phyloP scores from a whole-genome alignment of 2,888 invertebrate species.

The Hermaeophaga mercurialis region DNA sequence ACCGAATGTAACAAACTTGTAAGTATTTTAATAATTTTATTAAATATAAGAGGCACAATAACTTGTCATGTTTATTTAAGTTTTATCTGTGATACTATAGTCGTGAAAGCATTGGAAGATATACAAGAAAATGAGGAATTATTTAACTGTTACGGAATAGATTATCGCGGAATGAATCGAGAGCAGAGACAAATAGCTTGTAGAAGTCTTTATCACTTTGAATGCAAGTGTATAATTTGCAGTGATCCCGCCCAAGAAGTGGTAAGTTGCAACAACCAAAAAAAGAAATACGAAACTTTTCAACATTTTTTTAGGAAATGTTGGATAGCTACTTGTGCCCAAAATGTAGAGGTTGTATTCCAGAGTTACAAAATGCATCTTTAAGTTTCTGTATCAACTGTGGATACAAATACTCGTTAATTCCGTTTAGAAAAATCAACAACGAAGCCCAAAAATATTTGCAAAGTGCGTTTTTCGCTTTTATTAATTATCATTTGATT shows the following conservation, averaged over 20 bases:
- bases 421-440: slow-evolving; percentile 46
- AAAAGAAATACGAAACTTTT: not conserved
- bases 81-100: slow-evolving; percentile 72
- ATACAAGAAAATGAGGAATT: slow-evolving; percentile 73
- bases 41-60: too few species aligned
- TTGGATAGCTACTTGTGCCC: slow-evolving; percentile 55
- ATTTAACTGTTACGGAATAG: slow-evolving; percentile 84
- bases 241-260: slow-evolving; percentile 52
- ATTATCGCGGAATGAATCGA: slow-evolving; percentile 68
- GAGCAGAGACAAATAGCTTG: slow-evolving; percentile 68
- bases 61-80: too few species aligned
- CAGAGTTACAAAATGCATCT: slow-evolving; percentile 47
- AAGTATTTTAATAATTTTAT: too few species aligned
- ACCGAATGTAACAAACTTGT: slow-evolving; percentile 79
- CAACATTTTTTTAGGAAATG: slow-evolving; percentile 51
- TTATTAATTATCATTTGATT: slow-evolving; percentile 6
- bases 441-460: slow-evolving; percentile 50
- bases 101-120: slow-evolving; percentile 71
- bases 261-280: slow-evolving; percentile 39
- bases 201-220: slow-evolving; percentile 76
- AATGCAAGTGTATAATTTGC: slow-evolving; percentile 78
- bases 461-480: slow-evolving; percentile 40
- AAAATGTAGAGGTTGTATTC: slow-evolving; percentile 53
- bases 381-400: slow-evolving; percentile 49
- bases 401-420: slow-evolving; percentile 44